phyloP scores from a whole-genome alignment of 2,113 vertebrate genomes.

The Boleophthalmus pectinirostris region DNA sequence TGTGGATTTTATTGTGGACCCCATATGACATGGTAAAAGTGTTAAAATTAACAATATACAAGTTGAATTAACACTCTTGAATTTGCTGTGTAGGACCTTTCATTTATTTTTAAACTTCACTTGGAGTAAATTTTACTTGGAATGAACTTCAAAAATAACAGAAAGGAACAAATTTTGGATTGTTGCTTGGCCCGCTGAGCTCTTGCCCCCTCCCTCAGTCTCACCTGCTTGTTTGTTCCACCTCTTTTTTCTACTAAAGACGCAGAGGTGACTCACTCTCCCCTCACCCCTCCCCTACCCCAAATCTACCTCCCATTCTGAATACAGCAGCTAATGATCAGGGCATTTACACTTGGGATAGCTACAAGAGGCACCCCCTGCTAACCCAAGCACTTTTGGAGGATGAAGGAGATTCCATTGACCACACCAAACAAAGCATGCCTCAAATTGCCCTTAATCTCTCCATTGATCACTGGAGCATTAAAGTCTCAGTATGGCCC shows the following conservation, averaged over 20 bases:
- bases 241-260: slow-evolving; percentile 45
- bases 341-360: slow-evolving; percentile 21
- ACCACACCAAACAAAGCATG: slow-evolving; percentile 42
- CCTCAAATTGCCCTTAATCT: slow-evolving; percentile 57
- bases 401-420: slow-evolving; percentile 48
- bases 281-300: background rate
- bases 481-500: slow-evolving; percentile 47
- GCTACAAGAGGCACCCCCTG: slow-evolving; percentile 17
- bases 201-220: slow-evolving; percentile 45
- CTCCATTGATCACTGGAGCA: slow-evolving; percentile 59
- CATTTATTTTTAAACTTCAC: too few species aligned
- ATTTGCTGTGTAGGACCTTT: too few species aligned
- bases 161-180: slow-evolving; percentile 18
- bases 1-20: too few species aligned
- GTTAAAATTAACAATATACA: too few species aligned
- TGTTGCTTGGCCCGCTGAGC: slow-evolving; percentile 20
- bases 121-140: background rate
- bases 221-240: slow-evolving; percentile 64
- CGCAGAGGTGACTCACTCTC: slow-evolving; percentile 50
- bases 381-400: slow-evolving; percentile 17
- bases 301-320: slow-evolving; percentile 5
- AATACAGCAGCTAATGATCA: slow-evolving; percentile 13
- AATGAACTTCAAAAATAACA: slow-evolving; percentile 14
- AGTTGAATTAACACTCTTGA: too few species aligned
- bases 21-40: too few species aligned